Conservation (phyloP, 2,113 vertebrate species). For the Gila orcuttii region DNA sequence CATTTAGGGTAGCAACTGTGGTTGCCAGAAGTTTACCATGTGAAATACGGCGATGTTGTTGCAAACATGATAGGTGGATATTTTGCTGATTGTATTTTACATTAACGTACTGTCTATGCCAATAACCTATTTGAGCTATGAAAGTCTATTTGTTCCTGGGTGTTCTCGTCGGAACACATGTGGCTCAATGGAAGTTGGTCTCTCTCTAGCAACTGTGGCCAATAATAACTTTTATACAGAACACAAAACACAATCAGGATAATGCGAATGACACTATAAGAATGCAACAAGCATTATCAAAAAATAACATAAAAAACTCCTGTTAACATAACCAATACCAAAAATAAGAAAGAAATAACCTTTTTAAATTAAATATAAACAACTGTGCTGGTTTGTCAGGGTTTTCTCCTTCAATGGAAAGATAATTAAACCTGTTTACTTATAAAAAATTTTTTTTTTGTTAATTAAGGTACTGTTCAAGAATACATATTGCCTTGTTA, state of each 20-base stretch:
- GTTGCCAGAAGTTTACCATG: not conserved
- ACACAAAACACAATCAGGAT: not conserved
- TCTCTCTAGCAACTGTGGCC: not conserved
- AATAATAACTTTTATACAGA: not conserved
- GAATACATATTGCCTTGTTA: not conserved
- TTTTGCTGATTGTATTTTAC: not conserved
- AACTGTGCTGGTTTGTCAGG: not conserved
- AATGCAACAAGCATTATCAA: not conserved
- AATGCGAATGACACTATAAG: not conserved
- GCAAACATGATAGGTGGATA: not conserved
- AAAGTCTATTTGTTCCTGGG: not conserved
- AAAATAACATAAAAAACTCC: not conserved
- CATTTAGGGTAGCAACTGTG: not conserved
- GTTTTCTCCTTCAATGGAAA: too few relatives aligned
- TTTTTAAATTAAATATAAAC: not conserved
- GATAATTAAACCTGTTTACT: too few relatives aligned
- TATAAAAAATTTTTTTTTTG: too few relatives aligned
- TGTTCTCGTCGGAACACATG: not conserved
- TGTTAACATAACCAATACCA: not conserved
- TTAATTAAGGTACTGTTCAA: not conserved
- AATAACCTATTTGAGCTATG: not conserved
- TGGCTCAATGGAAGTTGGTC: not conserved
- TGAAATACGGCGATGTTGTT: not conserved
- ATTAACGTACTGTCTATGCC: not conserved
- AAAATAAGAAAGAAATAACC: not conserved